Evolutionary conservation across 2,113 vertebrate genomes (phyloP).

Genomic region (Takifugu flavidus): DNA sequence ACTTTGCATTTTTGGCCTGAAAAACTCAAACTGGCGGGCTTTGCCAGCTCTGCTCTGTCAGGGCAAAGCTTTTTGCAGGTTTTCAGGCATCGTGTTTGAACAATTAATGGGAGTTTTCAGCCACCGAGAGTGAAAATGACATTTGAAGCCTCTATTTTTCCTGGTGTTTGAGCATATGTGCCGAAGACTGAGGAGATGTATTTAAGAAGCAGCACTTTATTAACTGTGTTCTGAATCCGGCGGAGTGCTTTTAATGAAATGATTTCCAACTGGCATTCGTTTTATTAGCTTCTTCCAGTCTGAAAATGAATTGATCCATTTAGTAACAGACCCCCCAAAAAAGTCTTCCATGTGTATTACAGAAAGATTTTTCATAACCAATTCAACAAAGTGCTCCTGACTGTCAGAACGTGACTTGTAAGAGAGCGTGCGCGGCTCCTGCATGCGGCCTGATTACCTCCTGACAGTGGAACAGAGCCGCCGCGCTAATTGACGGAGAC

Average conservation of each 20-base stretch:
- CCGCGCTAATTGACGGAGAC: slow-evolving; percentile 31
- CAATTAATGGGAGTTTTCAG: background rate
- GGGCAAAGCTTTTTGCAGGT: too few relatives aligned
- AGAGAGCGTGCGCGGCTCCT: background rate
- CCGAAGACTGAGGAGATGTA: slow-evolving; percentile 3
- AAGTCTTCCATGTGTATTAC: background rate
- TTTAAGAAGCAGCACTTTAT: slow-evolving; percentile 11
- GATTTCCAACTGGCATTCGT: background rate
- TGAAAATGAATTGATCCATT: background rate
- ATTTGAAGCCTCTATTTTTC: slow-evolving; percentile 12
- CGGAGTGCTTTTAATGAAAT: background rate
- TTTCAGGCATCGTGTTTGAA: too few relatives aligned
- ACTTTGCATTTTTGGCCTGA: background rate
- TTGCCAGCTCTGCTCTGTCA: too few relatives aligned
- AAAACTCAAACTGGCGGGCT: background rate
- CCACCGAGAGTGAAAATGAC: slow-evolving; percentile 37
- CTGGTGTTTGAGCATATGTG: background rate
- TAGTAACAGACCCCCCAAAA: background rate
- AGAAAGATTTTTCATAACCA: background rate
- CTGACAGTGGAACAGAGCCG: slow-evolving; percentile 20
- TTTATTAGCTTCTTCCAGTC: background rate
- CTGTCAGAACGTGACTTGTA: background rate
- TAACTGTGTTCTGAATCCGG: slow-evolving; percentile 13
- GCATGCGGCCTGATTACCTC: slow-evolving; percentile 18
- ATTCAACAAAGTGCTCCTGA: background rate